These are phyloP conservation scores for Limanda limanda DNA, from an alignment of 2,113 vertebrate species.

Conservation along the genomic window DNA sequence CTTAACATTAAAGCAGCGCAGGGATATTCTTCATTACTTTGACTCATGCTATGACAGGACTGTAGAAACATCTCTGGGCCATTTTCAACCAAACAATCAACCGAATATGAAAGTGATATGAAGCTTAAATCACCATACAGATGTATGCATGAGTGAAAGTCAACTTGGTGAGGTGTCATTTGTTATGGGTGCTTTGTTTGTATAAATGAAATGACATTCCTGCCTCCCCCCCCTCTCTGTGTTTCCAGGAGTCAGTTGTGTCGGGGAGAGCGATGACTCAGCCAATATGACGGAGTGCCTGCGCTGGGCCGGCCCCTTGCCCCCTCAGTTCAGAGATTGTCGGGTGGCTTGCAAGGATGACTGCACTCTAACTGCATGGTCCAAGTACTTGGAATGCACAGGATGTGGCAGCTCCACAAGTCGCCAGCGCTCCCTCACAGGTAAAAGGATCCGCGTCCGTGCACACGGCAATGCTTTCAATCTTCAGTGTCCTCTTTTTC, in stretches of 20 bases:
- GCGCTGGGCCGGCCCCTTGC: slow-evolving; percentile 85
- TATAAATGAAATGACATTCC: slow-evolving; percentile 13
- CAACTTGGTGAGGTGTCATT: neutral
- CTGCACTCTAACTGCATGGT: slow-evolving; percentile 93
- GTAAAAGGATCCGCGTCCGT: slow-evolving; percentile 67
- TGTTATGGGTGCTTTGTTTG: neutral
- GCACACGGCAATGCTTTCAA: neutral
- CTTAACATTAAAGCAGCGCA: slow-evolving; percentile 11
- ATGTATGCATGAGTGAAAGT: neutral
- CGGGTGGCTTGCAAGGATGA: slow-evolving; percentile 89
- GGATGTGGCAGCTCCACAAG: slow-evolving; percentile 85
- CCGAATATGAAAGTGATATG: neutral
- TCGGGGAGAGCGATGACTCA: slow-evolving; percentile 78
- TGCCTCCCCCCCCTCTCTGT: neutral
- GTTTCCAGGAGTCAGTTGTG: slow-evolving; percentile 87
- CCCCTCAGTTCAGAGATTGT: slow-evolving; percentile 86
- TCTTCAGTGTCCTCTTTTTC: neutral
- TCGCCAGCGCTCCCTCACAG: slow-evolving; percentile 88
- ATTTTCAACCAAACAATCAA: neutral
- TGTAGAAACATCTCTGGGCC: neutral
- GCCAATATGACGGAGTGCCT: slow-evolving; percentile 85
- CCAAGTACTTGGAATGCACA: slow-evolving; percentile 89
- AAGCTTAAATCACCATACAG: neutral
- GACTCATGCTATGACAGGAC: neutral
- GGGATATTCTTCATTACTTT: neutral